Evolutionary conservation across 2,888 invertebrate genomes (phyloP), one percentile per base, ranked within the genome.

Genomic region (Pristionchus japonicus): DNA sequence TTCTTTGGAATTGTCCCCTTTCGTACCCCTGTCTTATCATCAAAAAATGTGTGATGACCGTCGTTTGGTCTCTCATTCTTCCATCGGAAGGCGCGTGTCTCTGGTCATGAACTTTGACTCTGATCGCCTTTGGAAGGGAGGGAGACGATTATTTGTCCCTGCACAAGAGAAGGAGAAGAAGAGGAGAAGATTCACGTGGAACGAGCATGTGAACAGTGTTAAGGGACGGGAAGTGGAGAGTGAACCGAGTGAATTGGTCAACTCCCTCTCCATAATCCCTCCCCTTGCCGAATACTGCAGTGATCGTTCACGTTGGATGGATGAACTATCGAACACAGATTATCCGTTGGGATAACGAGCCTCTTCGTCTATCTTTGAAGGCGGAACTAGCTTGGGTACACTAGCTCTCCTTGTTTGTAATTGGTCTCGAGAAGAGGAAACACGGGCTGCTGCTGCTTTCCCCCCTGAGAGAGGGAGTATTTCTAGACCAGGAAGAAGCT

Each of bases 391-490:
- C 37, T 40, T 40, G 77, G 47, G 77, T 77, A 40, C 77, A 77
- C 43, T 20, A 31, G 37, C 70, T 3, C 70, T 1, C 43, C 67
- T 34, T 47, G 77, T 47, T 40, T 27, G 43, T 47, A 77, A 77
- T 77, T 77, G 43, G 77, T 11, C 77, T 77, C 27, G 77, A 7
- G 77, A 43, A 74, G 77, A 47, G 37, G 23, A 77, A 27, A 77
- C 57, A 57, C 57, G 57, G 57, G 57, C 57, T 57, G 57, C 23
- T 57, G 57, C 23, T n/a, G n/a, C 23, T 57, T 57, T 37, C 9
- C 70, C 64, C 64, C 70, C 70, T 70, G 43, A 77, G 77, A 27
- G 70, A 43, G 43, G 77, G 23, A 74, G 77, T 70, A 70, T 70
- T 70, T 70, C 37, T 17, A 70, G 70, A 70, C 70, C 37, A 31